Evolutionary conservation across 2,797 vertebrate genomes (phyloP), one percentile per base, ranked within the genome.

Genomic region (Amphiprion clarkii): DNA sequence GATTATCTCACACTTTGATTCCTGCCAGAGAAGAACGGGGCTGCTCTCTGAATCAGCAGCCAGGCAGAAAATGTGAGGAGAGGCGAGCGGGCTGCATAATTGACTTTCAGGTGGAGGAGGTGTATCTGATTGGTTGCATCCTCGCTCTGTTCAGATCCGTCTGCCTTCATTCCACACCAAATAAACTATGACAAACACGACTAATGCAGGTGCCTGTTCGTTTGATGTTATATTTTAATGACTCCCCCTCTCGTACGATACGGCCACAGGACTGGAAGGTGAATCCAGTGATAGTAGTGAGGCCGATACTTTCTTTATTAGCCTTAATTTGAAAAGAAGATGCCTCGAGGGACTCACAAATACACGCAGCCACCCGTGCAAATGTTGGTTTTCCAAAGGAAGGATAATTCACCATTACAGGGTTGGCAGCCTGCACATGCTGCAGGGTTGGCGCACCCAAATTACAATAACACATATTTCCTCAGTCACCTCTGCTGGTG

Each of bases 1-100:
- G 64, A 90, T 90, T 87, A 90, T 61, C 74, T 78, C 77, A 70
- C 66, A 58, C 83, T 87, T 79, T 83, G 79, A 82, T 71, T 88
- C 66, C 67, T 67, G 57, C 60, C 67, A 33, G 78, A 57, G 85
- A 76, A 74, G 79, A 82, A 69, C 44, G n/a, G 57, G 58, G 49
- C 56, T 0, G 54, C 73, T 69, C 74, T 82, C 54, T 62, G 83
- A 83, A 84, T 85, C 89, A 76, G 84, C 89, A 87, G 77, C 78
- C 84, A 72, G 71, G 76, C 86, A 88, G 82, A 87, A 84, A 79
- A 82, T 79, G 81, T 21, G 71, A 79, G 64, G 81, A 70, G 85
- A 86, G 78, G 74, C 46, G 48, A 82, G 48, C 19, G 21, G 67
- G 76, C 67, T 65, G 71, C 69, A 78, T 89, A 87, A 90, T 88